phyloP scores from a whole-genome alignment of 2,888 invertebrate species.

The Stegana nigrithorax region DNA sequence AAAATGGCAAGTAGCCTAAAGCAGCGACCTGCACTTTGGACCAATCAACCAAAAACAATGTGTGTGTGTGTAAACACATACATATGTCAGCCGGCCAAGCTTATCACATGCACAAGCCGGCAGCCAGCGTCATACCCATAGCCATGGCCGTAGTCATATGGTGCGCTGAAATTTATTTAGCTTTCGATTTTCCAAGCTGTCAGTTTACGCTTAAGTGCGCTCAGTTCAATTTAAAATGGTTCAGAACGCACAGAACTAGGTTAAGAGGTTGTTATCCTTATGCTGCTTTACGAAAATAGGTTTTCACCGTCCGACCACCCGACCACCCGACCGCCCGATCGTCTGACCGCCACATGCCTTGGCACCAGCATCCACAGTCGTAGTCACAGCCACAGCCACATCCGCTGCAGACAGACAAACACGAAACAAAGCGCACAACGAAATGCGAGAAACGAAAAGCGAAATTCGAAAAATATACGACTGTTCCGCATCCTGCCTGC shows the following conservation, averaged over 20 bases:
- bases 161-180: conserved; percentile 53
- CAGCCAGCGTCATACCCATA: neutral
- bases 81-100: conserved; percentile 41
- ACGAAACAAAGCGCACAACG: neutral
- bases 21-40: too few relatives aligned
- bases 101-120: neutral
- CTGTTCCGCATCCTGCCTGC: too few relatives aligned
- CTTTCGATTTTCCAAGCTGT: conserved; percentile 61
- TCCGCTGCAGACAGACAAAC: neutral
- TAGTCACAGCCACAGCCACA: too few relatives aligned
- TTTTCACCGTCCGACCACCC: too few relatives aligned
- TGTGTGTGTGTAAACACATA: neutral
- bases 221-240: conserved; percentile 59
- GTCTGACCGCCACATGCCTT: neutral
- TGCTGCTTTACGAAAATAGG: conserved; percentile 58
- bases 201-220: conserved; percentile 62
- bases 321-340: too few relatives aligned
- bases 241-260: conserved; percentile 48
- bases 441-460: too few relatives aligned
- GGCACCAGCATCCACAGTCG: neutral
- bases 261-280: conserved; percentile 61
- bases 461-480: too few relatives aligned
- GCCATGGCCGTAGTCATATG: neutral
- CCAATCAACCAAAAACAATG: neutral
- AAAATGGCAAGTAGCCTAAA: conserved; percentile 45